phyloP scores from a whole-genome alignment of 2,888 invertebrate species.

The Taenaris catops region DNA sequence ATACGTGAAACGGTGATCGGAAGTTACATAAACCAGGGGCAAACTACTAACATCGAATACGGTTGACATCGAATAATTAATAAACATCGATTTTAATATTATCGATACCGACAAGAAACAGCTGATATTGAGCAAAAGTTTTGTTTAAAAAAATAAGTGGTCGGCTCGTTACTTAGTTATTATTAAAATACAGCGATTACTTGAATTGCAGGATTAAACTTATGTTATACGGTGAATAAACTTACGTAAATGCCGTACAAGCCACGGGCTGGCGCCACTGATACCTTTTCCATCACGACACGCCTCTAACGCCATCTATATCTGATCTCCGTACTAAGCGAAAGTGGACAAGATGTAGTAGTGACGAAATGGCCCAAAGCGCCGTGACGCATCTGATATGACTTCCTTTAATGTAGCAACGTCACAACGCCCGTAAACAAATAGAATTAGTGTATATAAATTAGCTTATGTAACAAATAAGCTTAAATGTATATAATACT shows the following conservation, averaged over 20 bases:
- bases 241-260: constrained; percentile 70
- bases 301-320: constrained; percentile 25
- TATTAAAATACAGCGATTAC: constrained; percentile 69
- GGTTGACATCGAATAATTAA: constrained; percentile 32
- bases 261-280: constrained; percentile 63
- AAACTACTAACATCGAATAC: constrained; percentile 63
- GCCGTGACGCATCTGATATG: constrained; percentile 72
- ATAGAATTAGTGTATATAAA: constrained; percentile 76
- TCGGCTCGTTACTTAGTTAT: constrained; percentile 54
- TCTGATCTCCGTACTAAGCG: constrained; percentile 11
- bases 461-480: constrained; percentile 79
- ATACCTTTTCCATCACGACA: constrained; percentile 37
- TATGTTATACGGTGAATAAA: constrained; percentile 72
- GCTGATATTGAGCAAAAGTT: constrained; percentile 74
- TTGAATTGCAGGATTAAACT: constrained; percentile 66
- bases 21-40: constrained; percentile 53
- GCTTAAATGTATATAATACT: constrained; percentile 80
- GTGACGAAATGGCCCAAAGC: constrained; percentile 39
- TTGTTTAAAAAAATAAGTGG: constrained; percentile 68
- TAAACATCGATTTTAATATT: constrained; percentile 40
- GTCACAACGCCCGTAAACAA: constrained; percentile 72
- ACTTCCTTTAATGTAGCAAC: constrained; percentile 64
- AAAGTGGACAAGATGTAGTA: constrained; percentile 22
- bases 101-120: constrained; percentile 49
- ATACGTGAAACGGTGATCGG: constrained; percentile 65